These are phyloP conservation scores for Syrrhaptes paradoxus DNA, from an alignment of 2,113 vertebrate species.

Conservation along the genomic window DNA sequence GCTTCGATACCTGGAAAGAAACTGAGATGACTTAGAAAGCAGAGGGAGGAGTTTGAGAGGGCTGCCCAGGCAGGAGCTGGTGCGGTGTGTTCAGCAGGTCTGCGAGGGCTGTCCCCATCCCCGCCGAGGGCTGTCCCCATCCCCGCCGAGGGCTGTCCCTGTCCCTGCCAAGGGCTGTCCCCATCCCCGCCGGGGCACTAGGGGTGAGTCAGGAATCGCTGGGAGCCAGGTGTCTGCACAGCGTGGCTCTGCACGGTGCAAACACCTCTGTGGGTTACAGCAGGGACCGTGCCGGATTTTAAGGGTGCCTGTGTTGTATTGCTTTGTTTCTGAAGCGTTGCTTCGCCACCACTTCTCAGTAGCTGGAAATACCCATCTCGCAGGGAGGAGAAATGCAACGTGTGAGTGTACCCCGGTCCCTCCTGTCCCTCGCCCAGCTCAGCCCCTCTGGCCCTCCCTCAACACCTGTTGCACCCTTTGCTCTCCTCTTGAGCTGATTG, in stretches of 20 bases:
- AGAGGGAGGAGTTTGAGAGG: neutral
- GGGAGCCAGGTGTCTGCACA: fast-evolving
- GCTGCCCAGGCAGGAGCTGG: neutral
- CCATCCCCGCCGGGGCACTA: fast-evolving
- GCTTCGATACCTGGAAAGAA: neutral
- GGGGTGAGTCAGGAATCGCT: neutral
- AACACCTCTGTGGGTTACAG: neutral
- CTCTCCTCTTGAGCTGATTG: neutral
- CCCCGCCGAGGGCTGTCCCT: neutral
- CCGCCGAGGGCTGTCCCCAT: neutral
- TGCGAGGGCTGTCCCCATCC: neutral
- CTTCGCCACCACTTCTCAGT: neutral
- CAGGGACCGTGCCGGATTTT: neutral
- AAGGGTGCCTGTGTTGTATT: neutral
- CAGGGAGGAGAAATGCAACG: neutral
- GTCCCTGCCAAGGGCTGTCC: neutral
- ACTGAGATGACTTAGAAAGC: neutral
- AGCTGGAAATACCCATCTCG: neutral
- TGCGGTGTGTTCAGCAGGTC: neutral
- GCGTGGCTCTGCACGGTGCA: fast-evolving
- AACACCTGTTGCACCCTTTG: fast-evolving
- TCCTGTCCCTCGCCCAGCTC: neutral
- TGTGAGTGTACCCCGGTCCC: fast-evolving
- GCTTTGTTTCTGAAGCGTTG: neutral
- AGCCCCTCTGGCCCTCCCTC: neutral